phyloP scores from a whole-genome alignment of 2,113 vertebrate genomes.

The Aspiorhynchus laticeps region DNA sequence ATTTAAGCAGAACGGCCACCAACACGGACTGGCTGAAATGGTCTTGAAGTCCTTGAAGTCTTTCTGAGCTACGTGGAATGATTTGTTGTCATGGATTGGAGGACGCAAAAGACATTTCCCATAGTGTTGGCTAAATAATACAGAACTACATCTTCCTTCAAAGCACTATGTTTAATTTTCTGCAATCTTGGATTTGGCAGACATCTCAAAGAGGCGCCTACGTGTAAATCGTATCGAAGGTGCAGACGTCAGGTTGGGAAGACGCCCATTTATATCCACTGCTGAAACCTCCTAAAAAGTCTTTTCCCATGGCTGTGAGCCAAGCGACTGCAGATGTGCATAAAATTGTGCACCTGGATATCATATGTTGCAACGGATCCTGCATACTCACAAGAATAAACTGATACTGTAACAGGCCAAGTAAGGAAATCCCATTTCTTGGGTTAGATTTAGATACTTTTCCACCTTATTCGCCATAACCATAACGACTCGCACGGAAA shows the following conservation, averaged over 20 bases:
- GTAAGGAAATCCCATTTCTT: slow-evolving; percentile 39
- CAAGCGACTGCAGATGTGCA: background rate
- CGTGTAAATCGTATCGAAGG: background rate
- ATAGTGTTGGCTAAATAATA: slow-evolving; percentile 13
- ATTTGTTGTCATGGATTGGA: slow-evolving; percentile 2
- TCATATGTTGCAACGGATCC: slow-evolving; percentile 17
- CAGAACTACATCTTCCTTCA: background rate
- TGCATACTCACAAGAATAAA: slow-evolving; percentile 7
- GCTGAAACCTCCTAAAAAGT: background rate
- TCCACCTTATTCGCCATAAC: slow-evolving; percentile 21
- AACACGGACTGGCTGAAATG: background rate
- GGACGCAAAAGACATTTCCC: background rate
- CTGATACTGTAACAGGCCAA: background rate
- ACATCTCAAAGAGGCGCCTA: background rate
- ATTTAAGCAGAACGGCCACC: slow-evolving; percentile 11
- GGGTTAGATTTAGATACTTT: slow-evolving; percentile 4
- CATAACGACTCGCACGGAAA: slow-evolving; percentile 37
- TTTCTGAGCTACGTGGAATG: background rate
- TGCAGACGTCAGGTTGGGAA: background rate
- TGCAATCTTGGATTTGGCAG: slow-evolving; percentile 13
- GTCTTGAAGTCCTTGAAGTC: background rate
- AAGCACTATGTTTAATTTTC: slow-evolving; percentile 30
- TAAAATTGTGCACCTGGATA: slow-evolving; percentile 42
- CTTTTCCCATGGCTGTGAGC: slow-evolving; percentile 14
- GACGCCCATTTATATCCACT: slow-evolving; percentile 1